Evolutionary conservation across 2,888 invertebrate species (phyloP), one percentile per base, ranked within the genome.

Genomic region (Limnephilus auricula): DNA sequence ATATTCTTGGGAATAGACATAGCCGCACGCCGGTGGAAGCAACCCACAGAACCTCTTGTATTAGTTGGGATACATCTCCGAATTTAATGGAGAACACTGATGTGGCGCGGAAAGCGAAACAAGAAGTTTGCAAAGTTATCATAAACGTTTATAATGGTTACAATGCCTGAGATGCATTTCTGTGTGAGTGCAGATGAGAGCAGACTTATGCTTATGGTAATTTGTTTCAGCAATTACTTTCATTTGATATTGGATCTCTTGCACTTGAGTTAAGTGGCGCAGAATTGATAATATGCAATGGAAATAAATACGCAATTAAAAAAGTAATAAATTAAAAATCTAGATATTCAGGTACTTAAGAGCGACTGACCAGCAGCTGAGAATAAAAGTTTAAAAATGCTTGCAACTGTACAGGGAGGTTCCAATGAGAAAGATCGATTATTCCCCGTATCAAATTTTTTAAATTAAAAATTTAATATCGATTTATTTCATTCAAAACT

Each of bases 21-120:
- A 65, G 13, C 50, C 5, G 25, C 0, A 65, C 50, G 50, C 5
- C 50, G 6, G 25, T 65, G 50, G 50, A 45, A 40, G 40, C 2
- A 4, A 50, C 18, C 50, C 18, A 50, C 15, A 50, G 50, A 50
- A 15, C 18, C 50, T 50, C 13, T 15, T 13, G 50, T 65, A 65
- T 65, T 40, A n/a, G 34, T 78, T 65, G 25, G 78, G 87, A 34
- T 88, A 34, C 12, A 79, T 79, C 12, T 78, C 6, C 79, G 79
- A 78, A 87, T 87, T 12, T 37, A 87, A 87, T 6, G 37, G 45
- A 84, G 84, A 40, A 30, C 34, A 85, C n/a, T n/a, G 40, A 85
- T 85, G 25, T 45, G 25, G 84, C 30, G 25, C 6, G 84, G 45
- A n/a, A n/a, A 37, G 85, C n/a, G 85, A 40, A 40, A 10, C 10